Base-by-base conservation (phyloP, 1,140 invertebrate genomes). In the Ceratina australensis region DNA sequence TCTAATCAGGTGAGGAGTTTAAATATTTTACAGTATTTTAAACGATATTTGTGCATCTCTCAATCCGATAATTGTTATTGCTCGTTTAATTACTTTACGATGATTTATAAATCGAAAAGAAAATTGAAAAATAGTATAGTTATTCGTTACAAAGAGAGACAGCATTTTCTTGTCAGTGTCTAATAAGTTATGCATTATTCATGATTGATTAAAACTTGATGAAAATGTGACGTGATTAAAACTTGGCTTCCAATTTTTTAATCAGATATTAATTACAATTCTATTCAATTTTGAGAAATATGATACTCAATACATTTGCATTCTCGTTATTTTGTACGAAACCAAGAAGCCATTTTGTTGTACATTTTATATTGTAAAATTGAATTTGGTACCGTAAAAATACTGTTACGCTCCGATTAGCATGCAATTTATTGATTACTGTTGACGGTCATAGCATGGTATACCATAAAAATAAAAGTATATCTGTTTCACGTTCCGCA, bases 1-100 rank as follows among this genome's bases (percentile, higher is more conserved):
- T 67, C 13, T 22, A 2, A 71, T 83, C 81, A 76, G 52, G 82
- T 82, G 49, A 81, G 65, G n/a, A 18, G 52, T 54, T 16, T 42
- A n/a, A 2, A 18, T 42, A 8, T 33, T 7, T 63, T 28, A 20
- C 15, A 16, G 20, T 3, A 1, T 47, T 33, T 22, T 2, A 0
- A 24, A 1, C 5, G 24, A 22, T 0, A 50, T 12, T 28, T 28
- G 4, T 72, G 13, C 28, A 16, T 47, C 16, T n/a, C 13, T 42
- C 18, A 0, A 42, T 60, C 49, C 33, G 3, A 20, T 28, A 20
- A n/a, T 68, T 18, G 16, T 16, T 24, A 15, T 16, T 33, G 15
- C 3, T 54, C 4, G 49, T 4, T 28, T 12, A 15, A 0, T 0
- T 42, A 10, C 10, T 5, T 42, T 42, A 42, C 33, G 33, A 42